Conservation (phyloP, 2,113 vertebrate genomes). For the Cricetomys ansorgei region DNA sequence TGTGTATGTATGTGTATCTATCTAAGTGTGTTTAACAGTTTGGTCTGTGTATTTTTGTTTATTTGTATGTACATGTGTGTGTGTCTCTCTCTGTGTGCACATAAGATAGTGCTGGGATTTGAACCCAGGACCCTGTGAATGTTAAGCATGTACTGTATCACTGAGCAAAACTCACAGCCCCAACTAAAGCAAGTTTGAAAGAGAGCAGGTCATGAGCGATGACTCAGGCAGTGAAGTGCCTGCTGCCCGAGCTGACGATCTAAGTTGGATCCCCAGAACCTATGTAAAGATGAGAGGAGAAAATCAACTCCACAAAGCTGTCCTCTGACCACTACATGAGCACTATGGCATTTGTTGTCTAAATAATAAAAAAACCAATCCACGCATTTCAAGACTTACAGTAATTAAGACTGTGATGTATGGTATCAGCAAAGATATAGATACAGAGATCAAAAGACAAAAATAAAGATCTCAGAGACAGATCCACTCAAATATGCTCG, state of each 20-base stretch:
- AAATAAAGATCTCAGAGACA: not conserved
- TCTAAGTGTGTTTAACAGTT: no score
- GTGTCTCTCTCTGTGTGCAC: not conserved
- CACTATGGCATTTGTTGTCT: not conserved
- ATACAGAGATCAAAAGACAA: not conserved
- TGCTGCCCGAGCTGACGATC: not conserved
- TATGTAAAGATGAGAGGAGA: not conserved
- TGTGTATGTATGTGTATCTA: not conserved
- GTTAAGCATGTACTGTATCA: not conserved
- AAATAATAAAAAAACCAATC: not conserved
- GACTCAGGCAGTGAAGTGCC: not conserved
- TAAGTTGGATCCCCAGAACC: not conserved
- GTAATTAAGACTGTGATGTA: not conserved
- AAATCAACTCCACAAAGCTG: not conserved
- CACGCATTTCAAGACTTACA: not conserved
- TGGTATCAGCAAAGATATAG: not conserved
- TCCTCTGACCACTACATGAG: not conserved
- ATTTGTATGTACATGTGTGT: not conserved
- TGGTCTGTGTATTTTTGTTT: not conserved
- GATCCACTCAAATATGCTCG: not conserved
- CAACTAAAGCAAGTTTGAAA: conserved; percentile 33
- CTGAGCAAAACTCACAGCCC: not conserved
- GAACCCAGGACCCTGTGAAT: not conserved
- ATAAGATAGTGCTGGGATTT: not conserved
- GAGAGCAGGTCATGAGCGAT: not conserved